Base-by-base conservation (phyloP, 2,888 invertebrate genomes). In the Mechanitis messenoides region DNA sequence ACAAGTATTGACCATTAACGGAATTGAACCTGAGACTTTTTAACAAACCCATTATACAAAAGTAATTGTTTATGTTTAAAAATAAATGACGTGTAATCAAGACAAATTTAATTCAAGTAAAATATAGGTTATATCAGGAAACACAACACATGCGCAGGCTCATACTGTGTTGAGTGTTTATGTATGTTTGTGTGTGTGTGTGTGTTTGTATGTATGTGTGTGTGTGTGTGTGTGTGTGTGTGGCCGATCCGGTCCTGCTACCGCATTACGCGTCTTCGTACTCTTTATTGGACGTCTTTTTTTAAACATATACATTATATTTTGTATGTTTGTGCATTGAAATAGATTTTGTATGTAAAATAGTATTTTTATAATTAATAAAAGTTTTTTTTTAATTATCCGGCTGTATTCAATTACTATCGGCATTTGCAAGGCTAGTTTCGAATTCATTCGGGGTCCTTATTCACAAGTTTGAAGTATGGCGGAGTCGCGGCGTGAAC, bases 231-330 rank as follows among this genome's bases (percentile, higher is more conserved):
- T 54, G 59, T 66, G 65, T 65, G 64, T 68, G 64, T 65, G 64
- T 65, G 64, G 72, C 42, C 42, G 9, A 42, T 7, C 83, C 81
- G 80, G 82, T 80, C 73, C 66, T 66, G 78, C 84, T 84, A 78
- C 84, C 78, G 82, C 53, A 78, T 71, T 84, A 84, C 84, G 84
- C 83, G 66, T 46, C 46, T 53, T 20, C 60, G 61, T 60, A 31
- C 58, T 57, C 69, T 65, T 58, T 63, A 55, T n/a, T 47, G 33
- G 45, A 53, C 62, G 59, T 28, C 50, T 46, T 55, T 53, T 42
- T 46, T 20, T 50, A 50, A 7, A 31, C 31, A 11, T 50, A 31
- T 50, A 3, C 31, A 50, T 50, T 31, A 50, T 31, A 31, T 31
- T 31, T 50, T 31, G 11, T 31, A 31, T 50, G 35, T 35, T 6